These are phyloP conservation scores for Pomacea maculata DNA, from an alignment of 1,140 invertebrate species.

Conservation along the genomic window DNA sequence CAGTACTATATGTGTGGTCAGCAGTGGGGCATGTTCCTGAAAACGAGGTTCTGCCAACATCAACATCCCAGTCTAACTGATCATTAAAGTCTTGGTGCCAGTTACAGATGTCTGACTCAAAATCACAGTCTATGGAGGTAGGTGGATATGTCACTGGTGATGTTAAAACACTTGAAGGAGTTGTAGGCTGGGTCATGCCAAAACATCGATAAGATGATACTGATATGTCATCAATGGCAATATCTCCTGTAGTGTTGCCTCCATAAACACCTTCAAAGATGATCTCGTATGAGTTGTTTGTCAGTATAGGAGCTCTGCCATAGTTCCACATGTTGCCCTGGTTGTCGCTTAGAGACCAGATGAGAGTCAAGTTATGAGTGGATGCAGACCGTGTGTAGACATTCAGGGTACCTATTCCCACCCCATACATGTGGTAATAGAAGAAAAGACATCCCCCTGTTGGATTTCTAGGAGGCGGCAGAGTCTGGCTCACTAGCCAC, in stretches of 20 bases:
- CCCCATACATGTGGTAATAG: slow-evolving; percentile 81
- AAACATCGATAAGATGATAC: slow-evolving; percentile 47
- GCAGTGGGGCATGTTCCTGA: slow-evolving; percentile 49
- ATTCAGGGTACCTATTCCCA: slow-evolving; percentile 48
- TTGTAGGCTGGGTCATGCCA: slow-evolving; percentile 38
- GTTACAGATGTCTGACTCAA: slow-evolving; percentile 54
- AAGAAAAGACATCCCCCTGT: slow-evolving; percentile 49
- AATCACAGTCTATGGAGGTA: slow-evolving; percentile 55
- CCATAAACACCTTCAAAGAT: slow-evolving; percentile 76
- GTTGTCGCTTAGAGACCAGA: slow-evolving; percentile 29
- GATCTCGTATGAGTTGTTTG: slow-evolving; percentile 35
- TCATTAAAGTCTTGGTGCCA: slow-evolving; percentile 54
- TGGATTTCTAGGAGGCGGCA: slow-evolving; percentile 17
- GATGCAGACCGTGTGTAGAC: slow-evolving; percentile 38
- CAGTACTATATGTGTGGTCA: slow-evolving; percentile 50
- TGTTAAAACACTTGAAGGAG: slow-evolving; percentile 22
- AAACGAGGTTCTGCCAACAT: slow-evolving; percentile 45
- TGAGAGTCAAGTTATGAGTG: slow-evolving; percentile 17
- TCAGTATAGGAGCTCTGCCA: slow-evolving; percentile 28
- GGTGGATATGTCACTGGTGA: slow-evolving; percentile 43
- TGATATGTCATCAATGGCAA: slow-evolving; percentile 78
- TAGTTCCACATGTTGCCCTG: slow-evolving; percentile 45
- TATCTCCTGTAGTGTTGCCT: slow-evolving; percentile 74
- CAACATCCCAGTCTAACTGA: slow-evolving; percentile 54
- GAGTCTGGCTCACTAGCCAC: slow-evolving; percentile 48